A percentile compares a stretch with the other conserved stretches of the same genome.
Evolutionary conservation across 2,888 invertebrate species (phyloP).

Genomic region (Chaetogeoica ovagalla): DNA sequence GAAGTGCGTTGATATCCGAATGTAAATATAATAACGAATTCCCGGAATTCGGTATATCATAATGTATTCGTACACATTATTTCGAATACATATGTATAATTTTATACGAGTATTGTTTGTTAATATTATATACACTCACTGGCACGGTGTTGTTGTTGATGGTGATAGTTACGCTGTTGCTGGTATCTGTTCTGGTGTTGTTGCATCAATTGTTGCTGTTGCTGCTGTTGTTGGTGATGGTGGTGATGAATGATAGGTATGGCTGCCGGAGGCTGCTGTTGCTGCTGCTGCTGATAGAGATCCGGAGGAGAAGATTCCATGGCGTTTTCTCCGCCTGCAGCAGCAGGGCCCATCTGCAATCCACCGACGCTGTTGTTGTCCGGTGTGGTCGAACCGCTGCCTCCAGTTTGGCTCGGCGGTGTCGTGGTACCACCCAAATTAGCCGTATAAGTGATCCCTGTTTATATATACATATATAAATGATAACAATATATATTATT

Average conservation of each 20-base stretch:
- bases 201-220: slow-evolving; percentile 32
- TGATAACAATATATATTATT: neutral
- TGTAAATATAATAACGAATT: too few relatives aligned
- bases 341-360: slow-evolving; percentile 3
- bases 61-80: too few relatives aligned
- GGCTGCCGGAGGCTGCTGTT: neutral
- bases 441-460: slow-evolving; percentile 28
- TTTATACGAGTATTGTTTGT: too few relatives aligned
- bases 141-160: slow-evolving; percentile 45
- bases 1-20: too few relatives aligned
- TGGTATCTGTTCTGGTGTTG: slow-evolving; percentile 44
- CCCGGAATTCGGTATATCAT: too few relatives aligned
- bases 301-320: slow-evolving; percentile 45
- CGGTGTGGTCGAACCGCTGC: slow-evolving; percentile 34
- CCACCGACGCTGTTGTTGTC: slow-evolving; percentile 24
- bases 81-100: too few relatives aligned
- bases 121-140: slow-evolving; percentile 17
- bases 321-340: slow-evolving; percentile 6
- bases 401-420: slow-evolving; percentile 36
- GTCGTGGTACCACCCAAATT: slow-evolving; percentile 21
- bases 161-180: slow-evolving; percentile 40
- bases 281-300: slow-evolving; percentile 30
- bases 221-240: slow-evolving; percentile 33
- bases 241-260: slow-evolving; percentile 38
- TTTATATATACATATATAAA: neutral